Conservation (phyloP, 2,113 vertebrate species). For the Scolopax mira region DNA sequence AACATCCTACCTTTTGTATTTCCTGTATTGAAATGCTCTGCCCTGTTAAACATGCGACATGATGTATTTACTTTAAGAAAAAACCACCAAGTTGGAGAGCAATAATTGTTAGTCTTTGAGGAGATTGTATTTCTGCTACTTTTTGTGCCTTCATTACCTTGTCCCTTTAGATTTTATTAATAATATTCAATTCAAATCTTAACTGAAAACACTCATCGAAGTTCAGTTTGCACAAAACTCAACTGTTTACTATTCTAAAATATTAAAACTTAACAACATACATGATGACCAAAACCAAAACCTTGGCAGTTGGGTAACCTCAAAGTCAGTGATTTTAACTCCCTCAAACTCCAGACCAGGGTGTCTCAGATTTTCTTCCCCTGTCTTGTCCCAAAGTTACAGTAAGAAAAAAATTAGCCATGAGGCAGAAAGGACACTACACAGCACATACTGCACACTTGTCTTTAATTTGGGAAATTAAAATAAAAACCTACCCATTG, state of each 20-base stretch:
- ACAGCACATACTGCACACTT: background rate
- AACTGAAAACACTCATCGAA: background rate
- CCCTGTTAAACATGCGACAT: background rate
- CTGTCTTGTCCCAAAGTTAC: background rate
- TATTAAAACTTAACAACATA: background rate
- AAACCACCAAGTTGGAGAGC: background rate
- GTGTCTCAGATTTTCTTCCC: background rate
- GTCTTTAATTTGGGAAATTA: background rate
- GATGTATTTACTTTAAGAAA: background rate
- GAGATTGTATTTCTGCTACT: background rate
- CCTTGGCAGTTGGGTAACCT: background rate
- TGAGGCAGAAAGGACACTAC: background rate
- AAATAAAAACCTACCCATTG: background rate
- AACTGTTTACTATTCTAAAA: background rate
- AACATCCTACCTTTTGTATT: background rate
- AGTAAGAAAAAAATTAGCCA: background rate
- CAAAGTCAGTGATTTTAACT: background rate
- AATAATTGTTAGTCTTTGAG: background rate
- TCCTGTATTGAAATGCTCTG: background rate
- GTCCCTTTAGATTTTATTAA: background rate
- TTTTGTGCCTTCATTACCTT: background rate
- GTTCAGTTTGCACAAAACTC: background rate
- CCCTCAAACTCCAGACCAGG: background rate
- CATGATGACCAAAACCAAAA: background rate
- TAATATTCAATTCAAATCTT: background rate